Base-by-base conservation (phyloP, 2,797 vertebrate genomes). In the Uromys caudimaculatus region DNA sequence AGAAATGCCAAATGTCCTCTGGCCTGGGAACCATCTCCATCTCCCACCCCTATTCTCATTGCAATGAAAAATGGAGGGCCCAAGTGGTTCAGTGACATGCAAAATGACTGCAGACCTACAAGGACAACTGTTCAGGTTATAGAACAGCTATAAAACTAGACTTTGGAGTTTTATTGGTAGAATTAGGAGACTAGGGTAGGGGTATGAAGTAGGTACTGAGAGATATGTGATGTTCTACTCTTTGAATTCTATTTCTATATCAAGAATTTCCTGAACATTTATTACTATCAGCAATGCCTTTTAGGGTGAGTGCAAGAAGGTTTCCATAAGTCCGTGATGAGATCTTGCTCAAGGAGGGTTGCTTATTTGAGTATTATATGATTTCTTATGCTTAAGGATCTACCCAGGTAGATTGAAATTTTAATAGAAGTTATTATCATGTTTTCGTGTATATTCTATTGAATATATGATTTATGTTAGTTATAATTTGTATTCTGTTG, bases 401-500 rank as follows among this genome's bases (percentile, higher is more conserved):
- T 81, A 88, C 90, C 94, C 85, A 29, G 17, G 35, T 91, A 21
- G 56, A 69, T 27, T 75, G 52, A n/a, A 91, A 71, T 41, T 75
- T 14, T 8, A 87, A n/a, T 75, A 75, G 79, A 91, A 94, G 41
- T 85, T 81, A 44, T 32, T 90, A 86, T 27, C 0, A 16, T 90
- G 52, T 73, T 32, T 84, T 78, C 62, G 60, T 50, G 62, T 93
- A 78, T 79, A 86, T 93, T 88, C 94, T 67, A 92, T 35, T 1
- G 27, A 67, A 29, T 23, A 14, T 76, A 54, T 76, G 6, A 83
- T 69, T 75, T 73, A 35, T 52, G 8, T 50, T 94, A 89, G 6
- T 38, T 94, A 54, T 64, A 23, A 54, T 41, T 91, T 96, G 13
- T 71, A 88, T 97, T 88, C 32, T 52, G 62, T 91, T 91, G 50